phyloP scores from a whole-genome alignment of 2,888 invertebrate species.

The Ariolimax columbianus region DNA sequence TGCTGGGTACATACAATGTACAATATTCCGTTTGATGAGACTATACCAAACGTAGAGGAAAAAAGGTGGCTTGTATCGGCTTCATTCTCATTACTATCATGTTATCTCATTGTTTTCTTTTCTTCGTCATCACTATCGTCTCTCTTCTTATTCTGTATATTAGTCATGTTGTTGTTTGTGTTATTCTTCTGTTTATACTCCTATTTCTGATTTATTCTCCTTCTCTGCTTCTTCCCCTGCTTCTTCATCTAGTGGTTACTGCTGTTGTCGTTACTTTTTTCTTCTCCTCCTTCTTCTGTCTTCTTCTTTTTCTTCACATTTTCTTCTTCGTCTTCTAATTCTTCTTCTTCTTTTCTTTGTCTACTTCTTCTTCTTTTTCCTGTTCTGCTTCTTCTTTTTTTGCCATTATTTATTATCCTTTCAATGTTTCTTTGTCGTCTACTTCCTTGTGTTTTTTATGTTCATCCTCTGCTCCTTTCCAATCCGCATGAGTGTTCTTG shows the following conservation, averaged over 20 bases:
- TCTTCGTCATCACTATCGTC: background rate
- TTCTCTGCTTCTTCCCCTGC: too few relatives aligned
- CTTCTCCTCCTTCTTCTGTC: background rate
- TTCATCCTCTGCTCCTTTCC: too few relatives aligned
- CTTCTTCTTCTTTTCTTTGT: background rate
- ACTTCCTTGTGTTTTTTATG: too few relatives aligned
- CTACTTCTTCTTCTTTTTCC: background rate
- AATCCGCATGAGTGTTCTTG: too few relatives aligned
- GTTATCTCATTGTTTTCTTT: background rate
- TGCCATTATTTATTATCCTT: too few relatives aligned
- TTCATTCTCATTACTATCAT: background rate
- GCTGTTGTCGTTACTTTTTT: background rate
- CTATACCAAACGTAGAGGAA: constrained; percentile 51
- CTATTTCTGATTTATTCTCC: too few relatives aligned
- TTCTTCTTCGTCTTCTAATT: background rate
- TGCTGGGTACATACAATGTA: constrained; percentile 58
- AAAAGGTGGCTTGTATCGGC: constrained; percentile 33
- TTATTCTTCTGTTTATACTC: background rate
- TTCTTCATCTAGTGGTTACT: too few relatives aligned
- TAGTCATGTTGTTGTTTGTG: too few relatives aligned
- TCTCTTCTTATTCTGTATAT: background rate
- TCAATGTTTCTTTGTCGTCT: background rate
- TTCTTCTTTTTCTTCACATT: too few relatives aligned
- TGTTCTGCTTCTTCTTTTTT: background rate
- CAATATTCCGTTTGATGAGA: constrained; percentile 54